Evolutionary conservation across 2,113 vertebrate species (phyloP), one percentile per base, ranked within the genome.

Genomic region (Falcunculus frontatus): DNA sequence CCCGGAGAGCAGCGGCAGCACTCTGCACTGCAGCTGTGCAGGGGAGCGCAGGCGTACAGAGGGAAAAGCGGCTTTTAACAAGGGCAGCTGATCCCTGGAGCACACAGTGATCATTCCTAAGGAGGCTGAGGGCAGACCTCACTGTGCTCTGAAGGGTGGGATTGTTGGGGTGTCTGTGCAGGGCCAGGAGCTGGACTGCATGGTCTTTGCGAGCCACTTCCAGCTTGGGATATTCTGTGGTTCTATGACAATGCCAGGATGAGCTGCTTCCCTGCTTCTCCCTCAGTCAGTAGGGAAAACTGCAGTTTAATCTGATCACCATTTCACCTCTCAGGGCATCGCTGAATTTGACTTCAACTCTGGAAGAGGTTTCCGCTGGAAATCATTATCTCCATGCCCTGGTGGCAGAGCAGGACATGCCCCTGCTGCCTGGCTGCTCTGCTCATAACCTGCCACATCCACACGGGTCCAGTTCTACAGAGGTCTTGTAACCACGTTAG

Each of bases 1-100:
- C 98, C 97, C 13, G 7, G 67, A 80, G 37, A 65, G 79, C 81
- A 19, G 74, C 42, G 42, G 25, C 60, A 75, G 52, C 42, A 35
- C 20, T 30, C 1, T 39, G 50, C 47, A 69, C 2, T 6, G 33
- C 42, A 8, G 44, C 23, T 0, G 2, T 8, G 59, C 42, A 37
- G 35, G 7, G n/a, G 20, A 60, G 35, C 2, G 1, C 60, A 65
- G 55, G 30, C n/a, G 72, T 4, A 23, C 11, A 9, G 8, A 15
- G 30, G 30, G 41, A 52, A 35, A 46, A 22, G 16, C 0, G 0
- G 12, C 22, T 33, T 77, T 70, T 27, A 35, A 1, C 27, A 47
- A 42, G 21, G 35, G 60, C 70, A 79, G 62, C 50, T 35, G 79
- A 82, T 78, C 25, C 25, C 65, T 11, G 26, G 33, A 69, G 41